phyloP scores from a whole-genome alignment of 2,113 vertebrate genomes.

The Brachypteracias leptosomus region DNA sequence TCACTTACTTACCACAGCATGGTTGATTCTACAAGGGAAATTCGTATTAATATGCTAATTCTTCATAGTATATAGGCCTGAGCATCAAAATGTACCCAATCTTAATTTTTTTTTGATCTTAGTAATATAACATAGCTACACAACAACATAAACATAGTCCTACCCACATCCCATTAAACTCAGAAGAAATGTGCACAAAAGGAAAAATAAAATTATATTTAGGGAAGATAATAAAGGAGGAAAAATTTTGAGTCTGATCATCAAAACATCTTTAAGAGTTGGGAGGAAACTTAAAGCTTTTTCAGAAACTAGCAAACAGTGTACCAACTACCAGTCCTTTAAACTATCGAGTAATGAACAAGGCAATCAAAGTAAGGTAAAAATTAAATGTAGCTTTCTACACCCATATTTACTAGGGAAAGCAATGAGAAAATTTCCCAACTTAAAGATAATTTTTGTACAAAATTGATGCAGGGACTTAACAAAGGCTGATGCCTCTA shows the following conservation, averaged over 20 bases:
- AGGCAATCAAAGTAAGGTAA: background rate
- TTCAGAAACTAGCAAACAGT: background rate
- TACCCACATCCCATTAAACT: background rate
- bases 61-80: background rate
- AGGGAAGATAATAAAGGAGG: background rate
- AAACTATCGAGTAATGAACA: background rate
- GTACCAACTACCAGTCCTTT: background rate
- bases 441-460: constrained; percentile 40
- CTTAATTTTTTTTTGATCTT: background rate
- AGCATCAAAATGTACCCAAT: background rate
- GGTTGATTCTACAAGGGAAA: background rate
- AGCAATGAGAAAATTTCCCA: constrained; percentile 2
- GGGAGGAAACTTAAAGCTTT: background rate
- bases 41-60: background rate
- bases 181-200: background rate
- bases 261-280: background rate
- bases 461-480: constrained; percentile 34
- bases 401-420: background rate
- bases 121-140: background rate
- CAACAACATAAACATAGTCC: background rate
- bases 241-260: background rate
- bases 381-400: background rate
- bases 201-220: background rate
- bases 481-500: constrained; percentile 43
- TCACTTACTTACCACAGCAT: background rate